Evolutionary conservation across 2,797 vertebrate species (phyloP), one percentile per base, ranked within the genome.

Genomic region (Sciurus carolinensis): DNA sequence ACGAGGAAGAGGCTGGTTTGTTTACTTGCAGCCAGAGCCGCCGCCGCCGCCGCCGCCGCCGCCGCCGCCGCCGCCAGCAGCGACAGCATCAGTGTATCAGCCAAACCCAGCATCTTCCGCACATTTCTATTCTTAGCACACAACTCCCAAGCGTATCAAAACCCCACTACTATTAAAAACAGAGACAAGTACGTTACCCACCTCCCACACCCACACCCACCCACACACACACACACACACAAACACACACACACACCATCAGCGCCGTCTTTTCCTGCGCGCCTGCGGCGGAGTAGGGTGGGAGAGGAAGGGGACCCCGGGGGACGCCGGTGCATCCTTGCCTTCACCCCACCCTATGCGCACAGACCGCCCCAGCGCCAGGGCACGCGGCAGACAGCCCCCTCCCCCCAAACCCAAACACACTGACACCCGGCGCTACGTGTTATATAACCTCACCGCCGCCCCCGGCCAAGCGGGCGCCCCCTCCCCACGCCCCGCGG

Each of bases 11-110:
- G 94, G 96, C 91, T 87, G 97, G 98, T 98, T 98, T 98, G 98
- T 98, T 98, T 98, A 98, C 98, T 98, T 97, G 96, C 97, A 97
- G 98, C 96, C 95, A 1, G 67, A 92, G 93, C 96, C 87, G 97
- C 95, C 93, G 85, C 88, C 15, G 81, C 86, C 30, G 97, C 95
- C 91, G n/a, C 95, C 93, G 85, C 88, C 15, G 81, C 86, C 30
- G 97, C 95, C 91, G n/a, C 67, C 73, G 90, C 97, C 92, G 94
- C 90, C 96, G 88, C 94, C 44, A 64, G 88, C 96, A 57, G 87
- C 98, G 30, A 89, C 98, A 96, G 94, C 98, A 98, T 96, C 97
- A 28, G 97, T 95, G 44, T 96, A 90, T 93, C 95, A 93, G 98
- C 97, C 97, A 90, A 96, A 94, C 96, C 76, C 97, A 94, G 97